Percentiles rank a stretch among this genome's conserved stretches.
These are phyloP conservation scores for Drosophila pseudotakahashii DNA, from an alignment of 2,888 invertebrate genomes.

Conservation along the genomic window DNA sequence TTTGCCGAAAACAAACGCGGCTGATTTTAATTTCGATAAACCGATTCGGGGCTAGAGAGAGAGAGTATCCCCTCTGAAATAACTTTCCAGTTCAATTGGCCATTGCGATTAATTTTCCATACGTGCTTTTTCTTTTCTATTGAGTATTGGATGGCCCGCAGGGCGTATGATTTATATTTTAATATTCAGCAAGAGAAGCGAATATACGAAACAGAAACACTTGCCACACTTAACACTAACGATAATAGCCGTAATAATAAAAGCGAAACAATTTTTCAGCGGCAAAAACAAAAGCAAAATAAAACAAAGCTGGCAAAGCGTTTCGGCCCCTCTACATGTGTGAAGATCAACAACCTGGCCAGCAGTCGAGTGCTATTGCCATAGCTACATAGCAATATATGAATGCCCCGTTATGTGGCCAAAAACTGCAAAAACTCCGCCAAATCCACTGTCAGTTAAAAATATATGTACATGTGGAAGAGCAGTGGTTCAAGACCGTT, in stretches of 20 bases:
- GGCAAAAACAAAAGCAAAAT: constrained; percentile 18
- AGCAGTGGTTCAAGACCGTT: neutral
- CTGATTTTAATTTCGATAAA: constrained; percentile 26
- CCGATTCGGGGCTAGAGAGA: neutral
- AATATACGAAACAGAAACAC: constrained; percentile 28
- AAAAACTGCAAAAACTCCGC: constrained; percentile 32
- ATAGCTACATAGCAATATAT: constrained; percentile 23
- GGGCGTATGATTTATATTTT: constrained; percentile 45
- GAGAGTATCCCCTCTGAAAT: constrained; percentile 14
- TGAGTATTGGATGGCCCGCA: constrained; percentile 1
- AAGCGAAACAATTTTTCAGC: constrained; percentile 46
- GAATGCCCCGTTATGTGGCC: constrained; percentile 65
- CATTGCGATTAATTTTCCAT: constrained; percentile 14
- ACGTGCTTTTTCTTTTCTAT: constrained; percentile 6
- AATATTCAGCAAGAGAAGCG: constrained; percentile 39
- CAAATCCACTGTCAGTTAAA: constrained; percentile 21
- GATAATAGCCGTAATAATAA: constrained; percentile 40
- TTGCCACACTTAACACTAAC: constrained; percentile 52
- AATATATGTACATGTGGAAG: constrained; percentile 14
- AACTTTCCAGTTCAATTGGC: neutral
- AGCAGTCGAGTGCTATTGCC: constrained; percentile 50
- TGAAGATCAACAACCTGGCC: constrained; percentile 79
- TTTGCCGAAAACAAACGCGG: constrained; percentile 1
- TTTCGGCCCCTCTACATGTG: constrained; percentile 45
- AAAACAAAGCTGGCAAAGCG: constrained; percentile 20